A percentile compares a stretch with the other conserved stretches of the same genome.
phyloP scores from a whole-genome alignment of 2,113 vertebrate species.

The Lonchura striata region DNA sequence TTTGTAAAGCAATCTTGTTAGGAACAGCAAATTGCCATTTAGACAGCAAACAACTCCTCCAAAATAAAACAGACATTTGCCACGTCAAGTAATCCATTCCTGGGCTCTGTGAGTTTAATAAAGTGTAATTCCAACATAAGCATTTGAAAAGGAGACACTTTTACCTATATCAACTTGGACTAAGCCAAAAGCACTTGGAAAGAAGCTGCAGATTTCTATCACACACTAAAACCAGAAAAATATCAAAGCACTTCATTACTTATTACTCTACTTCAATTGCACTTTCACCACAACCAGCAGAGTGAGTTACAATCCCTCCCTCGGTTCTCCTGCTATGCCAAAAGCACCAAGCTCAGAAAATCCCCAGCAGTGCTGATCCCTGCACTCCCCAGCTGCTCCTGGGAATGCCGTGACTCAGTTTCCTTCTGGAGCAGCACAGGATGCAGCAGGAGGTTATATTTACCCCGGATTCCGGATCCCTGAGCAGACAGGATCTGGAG shows the following conservation, averaged over 20 bases:
- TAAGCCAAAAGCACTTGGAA: neutral
- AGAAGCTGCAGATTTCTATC: neutral
- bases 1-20: neutral
- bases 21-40: neutral
- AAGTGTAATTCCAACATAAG: neutral
- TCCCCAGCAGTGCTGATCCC: rapidly evolving
- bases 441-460: neutral
- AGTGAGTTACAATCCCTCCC: neutral
- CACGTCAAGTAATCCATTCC: neutral
- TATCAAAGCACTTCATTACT: neutral
- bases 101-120: neutral
- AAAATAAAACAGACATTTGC: neutral
- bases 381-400: neutral
- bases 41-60: neutral
- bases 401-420: neutral
- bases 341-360: neutral
- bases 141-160: neutral
- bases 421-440: neutral
- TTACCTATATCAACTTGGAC: neutral
- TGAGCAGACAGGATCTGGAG: neutral
- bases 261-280: neutral
- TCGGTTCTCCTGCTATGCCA: rapidly evolving
- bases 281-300: neutral
- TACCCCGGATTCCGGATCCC: neutral
- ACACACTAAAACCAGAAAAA: neutral